phyloP scores from a whole-genome alignment of 1,140 invertebrate genomes.

The Argopecten irradians region DNA sequence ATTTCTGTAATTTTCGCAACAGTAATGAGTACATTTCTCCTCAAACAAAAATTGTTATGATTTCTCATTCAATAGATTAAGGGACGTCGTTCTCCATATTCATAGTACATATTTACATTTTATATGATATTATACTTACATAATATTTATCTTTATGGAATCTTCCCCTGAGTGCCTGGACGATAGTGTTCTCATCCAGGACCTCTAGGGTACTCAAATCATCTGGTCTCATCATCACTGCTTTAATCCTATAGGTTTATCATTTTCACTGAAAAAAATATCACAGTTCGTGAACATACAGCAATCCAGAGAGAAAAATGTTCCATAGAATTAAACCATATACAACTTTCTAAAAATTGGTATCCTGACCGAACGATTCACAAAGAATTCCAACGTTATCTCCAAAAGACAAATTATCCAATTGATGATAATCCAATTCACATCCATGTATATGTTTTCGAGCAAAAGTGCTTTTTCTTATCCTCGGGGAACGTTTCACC shows the following conservation, averaged over 20 bases:
- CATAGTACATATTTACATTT: not conserved
- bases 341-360: not conserved
- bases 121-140: slow-evolving; percentile 52
- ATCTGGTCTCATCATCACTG: slow-evolving; percentile 49
- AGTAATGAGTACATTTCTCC: not conserved
- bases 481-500: not conserved
- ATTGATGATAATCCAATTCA: not conserved
- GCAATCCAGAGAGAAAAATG: not conserved
- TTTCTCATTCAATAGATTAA: no score
- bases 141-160: slow-evolving; percentile 60
- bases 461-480: not conserved
- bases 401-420: no score
- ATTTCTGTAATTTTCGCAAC: not conserved
- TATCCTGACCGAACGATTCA: not conserved
- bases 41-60: not conserved
- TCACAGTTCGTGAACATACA: not conserved
- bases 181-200: slow-evolving; percentile 61
- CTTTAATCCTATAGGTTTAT: not conserved
- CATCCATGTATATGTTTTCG: not conserved
- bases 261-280: not conserved
- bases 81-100: no score
- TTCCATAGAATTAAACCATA: not conserved
- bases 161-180: slow-evolving; percentile 55
- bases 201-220: slow-evolving; percentile 62
- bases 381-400: no score